A percentile compares a stretch with the other conserved stretches of the same genome.
phyloP scores from a whole-genome alignment of 2,113 vertebrate species.

The Chrysemys picta region DNA sequence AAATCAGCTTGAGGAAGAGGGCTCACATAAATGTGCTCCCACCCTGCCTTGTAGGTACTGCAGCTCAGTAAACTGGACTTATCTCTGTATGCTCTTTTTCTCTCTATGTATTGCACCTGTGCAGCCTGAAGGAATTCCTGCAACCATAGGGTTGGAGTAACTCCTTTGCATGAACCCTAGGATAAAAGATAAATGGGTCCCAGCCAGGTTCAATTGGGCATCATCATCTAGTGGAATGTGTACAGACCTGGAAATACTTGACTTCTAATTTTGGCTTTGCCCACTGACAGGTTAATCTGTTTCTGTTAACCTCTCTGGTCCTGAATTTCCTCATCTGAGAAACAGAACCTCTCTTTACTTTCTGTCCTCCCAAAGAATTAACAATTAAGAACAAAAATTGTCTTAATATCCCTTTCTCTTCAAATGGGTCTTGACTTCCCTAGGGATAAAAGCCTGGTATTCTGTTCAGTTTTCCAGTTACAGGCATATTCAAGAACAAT shows the following conservation, averaged over 20 bases:
- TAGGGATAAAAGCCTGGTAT: background rate
- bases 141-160: background rate
- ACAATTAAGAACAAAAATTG: background rate
- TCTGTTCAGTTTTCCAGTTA: background rate
- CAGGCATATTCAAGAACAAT: slow-evolving; percentile 3
- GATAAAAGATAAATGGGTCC: background rate
- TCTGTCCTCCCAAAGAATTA: slow-evolving; percentile 1
- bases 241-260: background rate
- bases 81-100: background rate
- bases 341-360: background rate
- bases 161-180: background rate
- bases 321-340: background rate
- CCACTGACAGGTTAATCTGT: background rate
- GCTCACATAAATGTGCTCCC: background rate
- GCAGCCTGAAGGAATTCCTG: background rate
- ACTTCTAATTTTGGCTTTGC: background rate
- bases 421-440: background rate
- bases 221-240: background rate
- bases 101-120: background rate
- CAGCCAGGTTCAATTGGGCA: background rate
- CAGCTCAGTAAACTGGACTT: background rate
- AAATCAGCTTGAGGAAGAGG: background rate
- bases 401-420: background rate
- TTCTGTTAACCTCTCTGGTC: background rate
- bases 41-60: background rate